Conservation (phyloP, 2,113 vertebrate species). For the Asarcornis scutulata region DNA sequence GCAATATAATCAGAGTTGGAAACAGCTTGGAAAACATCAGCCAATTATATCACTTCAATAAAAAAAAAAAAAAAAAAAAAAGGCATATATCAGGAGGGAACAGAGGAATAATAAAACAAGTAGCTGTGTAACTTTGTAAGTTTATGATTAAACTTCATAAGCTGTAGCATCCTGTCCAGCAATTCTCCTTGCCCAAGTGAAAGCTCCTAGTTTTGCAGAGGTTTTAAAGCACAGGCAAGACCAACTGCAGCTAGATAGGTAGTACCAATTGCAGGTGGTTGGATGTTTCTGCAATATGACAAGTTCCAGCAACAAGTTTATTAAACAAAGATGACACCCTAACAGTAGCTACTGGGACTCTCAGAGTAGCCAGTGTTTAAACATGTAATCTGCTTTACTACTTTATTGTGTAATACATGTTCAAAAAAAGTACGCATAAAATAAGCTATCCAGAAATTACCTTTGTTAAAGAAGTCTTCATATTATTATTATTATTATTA, state of each 20-base stretch:
- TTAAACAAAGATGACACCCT: background rate
- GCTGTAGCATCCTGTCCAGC: background rate
- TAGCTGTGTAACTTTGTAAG: background rate
- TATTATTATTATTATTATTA: too few relatives aligned
- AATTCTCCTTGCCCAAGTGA: background rate
- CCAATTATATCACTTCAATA: background rate
- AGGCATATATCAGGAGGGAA: background rate
- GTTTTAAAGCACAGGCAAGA: background rate
- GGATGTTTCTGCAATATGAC: background rate
- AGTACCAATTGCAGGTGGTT: background rate
- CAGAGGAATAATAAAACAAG: background rate
- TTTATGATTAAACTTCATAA: background rate
- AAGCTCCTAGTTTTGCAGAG: background rate
- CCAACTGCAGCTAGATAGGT: background rate
- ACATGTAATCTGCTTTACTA: too few relatives aligned
- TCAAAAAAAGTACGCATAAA: too few relatives aligned
- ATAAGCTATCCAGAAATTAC: too few relatives aligned
- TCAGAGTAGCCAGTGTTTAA: background rate
- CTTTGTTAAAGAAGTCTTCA: too few relatives aligned
- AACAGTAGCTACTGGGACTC: background rate
- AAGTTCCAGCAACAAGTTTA: background rate
- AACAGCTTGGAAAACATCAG: background rate
- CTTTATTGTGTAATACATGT: too few relatives aligned
- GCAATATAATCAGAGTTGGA: background rate
- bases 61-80: background rate